A percentile compares a stretch with the other conserved stretches of the same genome.
Evolutionary conservation across 1,140 invertebrate genomes (phyloP).

Genomic region (Drosophila fuyamai): DNA sequence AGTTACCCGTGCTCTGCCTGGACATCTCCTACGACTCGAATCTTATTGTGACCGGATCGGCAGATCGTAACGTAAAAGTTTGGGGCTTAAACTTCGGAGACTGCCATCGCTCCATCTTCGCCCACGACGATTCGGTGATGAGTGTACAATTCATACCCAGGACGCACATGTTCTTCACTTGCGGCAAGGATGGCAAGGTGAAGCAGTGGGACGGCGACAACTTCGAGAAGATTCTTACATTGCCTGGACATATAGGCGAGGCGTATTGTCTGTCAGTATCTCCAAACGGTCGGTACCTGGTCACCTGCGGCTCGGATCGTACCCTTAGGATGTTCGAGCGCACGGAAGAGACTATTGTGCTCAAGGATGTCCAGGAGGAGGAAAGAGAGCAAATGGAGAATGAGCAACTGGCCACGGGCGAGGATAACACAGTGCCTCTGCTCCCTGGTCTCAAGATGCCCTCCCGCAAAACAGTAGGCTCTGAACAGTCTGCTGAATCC

Average conservation of each 20-base stretch:
- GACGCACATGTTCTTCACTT: constrained; percentile 97
- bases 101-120: constrained; percentile 94
- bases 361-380: constrained; percentile 96
- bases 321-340: constrained; percentile 95
- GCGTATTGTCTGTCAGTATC: constrained; percentile 91
- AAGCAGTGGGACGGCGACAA: constrained; percentile 99
- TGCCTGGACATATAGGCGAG: constrained; percentile 93
- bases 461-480: constrained; percentile 95
- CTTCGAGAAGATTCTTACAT: constrained; percentile 95
- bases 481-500: constrained; percentile 95
- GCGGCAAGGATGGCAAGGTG: constrained; percentile 96
- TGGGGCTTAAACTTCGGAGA: constrained; percentile 99
- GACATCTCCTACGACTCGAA: constrained; percentile 97
- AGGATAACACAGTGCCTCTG: constrained; percentile 88
- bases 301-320: constrained; percentile 94
- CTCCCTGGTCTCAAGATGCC: constrained; percentile 92
- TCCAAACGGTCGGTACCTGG: constrained; percentile 92
- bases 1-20: constrained; percentile 96
- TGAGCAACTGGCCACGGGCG: constrained; percentile 89
- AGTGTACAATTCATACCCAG: constrained; percentile 94
- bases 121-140: constrained; percentile 97
- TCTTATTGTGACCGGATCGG: constrained; percentile 96
- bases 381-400: constrained; percentile 90
- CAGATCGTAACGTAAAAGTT: constrained; percentile 97
- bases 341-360: constrained; percentile 94